Base-by-base conservation (phyloP, 2,888 invertebrate genomes). In the Silvanus unidentatus region DNA sequence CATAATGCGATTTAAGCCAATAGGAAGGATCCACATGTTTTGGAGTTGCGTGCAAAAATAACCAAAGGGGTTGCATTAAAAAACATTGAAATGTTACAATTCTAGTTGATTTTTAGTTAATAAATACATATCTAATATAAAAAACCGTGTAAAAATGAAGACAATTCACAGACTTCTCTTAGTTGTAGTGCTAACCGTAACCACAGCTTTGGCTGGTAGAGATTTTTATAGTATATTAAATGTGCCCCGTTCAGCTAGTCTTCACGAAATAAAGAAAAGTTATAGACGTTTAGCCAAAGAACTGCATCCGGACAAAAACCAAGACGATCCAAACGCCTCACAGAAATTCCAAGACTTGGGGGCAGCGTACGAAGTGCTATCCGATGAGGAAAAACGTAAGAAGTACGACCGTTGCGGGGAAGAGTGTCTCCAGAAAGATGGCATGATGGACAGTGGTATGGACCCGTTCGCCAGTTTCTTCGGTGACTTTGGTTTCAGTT, bases 401-500 rank as follows among this genome's bases (percentile, higher is more conserved):
- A 81, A 87, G 45, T 99, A 98, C 68, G 97, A 99, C 70, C 81
- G 86, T 56, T 93, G 93, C 71, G 99, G 99, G 1, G 99, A 99
- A 71, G 97, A 99, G 55, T 98, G 98, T 60, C 74, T 98, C 27
- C 90, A 94, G 64, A 93, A 93, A 69, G 95, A 96, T 66, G 93
- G 86, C 43, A 81, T 81, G 77, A 84, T 83, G 81, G 81, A 81
- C 73, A 86, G 86, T 55, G 86, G 86, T 58, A 84, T 86, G 50
- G 98, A 98, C 77, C 96, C 97, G 0, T 99, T 99, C 72, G 87
- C 95, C 6, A 91, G 91, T 68, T 96, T 97, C 73, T 97, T 97
- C 66, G 95, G 93, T 2, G 95, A 95, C 73, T 98, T 98, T 72
- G 94, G 93, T 9, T 95, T 95, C 64, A 85, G 87, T 64, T 91